A percentile compares a stretch with the other conserved stretches of the same genome.
These are phyloP conservation scores for Rhamphomyia laevipes DNA, from an alignment of 2,888 invertebrate species.

Conservation along the genomic window DNA sequence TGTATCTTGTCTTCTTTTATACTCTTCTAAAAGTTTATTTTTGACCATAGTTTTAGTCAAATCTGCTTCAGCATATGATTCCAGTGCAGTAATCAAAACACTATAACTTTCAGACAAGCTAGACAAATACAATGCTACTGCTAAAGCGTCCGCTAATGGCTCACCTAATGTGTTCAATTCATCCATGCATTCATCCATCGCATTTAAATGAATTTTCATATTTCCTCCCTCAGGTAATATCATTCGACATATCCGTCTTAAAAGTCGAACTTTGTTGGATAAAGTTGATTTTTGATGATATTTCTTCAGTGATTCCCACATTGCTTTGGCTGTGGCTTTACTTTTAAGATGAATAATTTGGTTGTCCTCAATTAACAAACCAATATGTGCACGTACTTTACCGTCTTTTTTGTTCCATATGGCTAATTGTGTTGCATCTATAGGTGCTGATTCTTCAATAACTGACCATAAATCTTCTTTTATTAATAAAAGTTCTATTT, in stretches of 20 bases:
- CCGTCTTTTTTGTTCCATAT: neutral
- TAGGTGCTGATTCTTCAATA: neutral
- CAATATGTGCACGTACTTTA: neutral
- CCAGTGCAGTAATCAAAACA: slow-evolving; percentile 5
- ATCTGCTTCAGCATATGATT: neutral
- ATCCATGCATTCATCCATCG: neutral
- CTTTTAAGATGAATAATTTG: neutral
- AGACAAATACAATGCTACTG: neutral
- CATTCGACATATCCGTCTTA: neutral
- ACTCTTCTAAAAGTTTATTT: slow-evolving; percentile 10
- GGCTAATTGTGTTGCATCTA: neutral
- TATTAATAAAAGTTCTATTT: neutral
- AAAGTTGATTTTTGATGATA: neutral
- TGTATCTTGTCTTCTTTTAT: slow-evolving; percentile 7
- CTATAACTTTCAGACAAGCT: slow-evolving; percentile 1
- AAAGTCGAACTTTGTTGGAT: neutral
- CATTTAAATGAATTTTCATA: neutral
- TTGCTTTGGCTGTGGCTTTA: neutral
- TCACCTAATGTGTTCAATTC: neutral
- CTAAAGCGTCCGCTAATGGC: neutral
- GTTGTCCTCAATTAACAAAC: neutral
- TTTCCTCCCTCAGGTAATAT: neutral
- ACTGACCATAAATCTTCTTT: neutral
- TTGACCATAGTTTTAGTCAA: slow-evolving; percentile 11
- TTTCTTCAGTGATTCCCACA: neutral